These are phyloP conservation scores for Dipodomys spectabilis DNA, from an alignment of 2,113 vertebrate genomes.

Conservation along the genomic window DNA sequence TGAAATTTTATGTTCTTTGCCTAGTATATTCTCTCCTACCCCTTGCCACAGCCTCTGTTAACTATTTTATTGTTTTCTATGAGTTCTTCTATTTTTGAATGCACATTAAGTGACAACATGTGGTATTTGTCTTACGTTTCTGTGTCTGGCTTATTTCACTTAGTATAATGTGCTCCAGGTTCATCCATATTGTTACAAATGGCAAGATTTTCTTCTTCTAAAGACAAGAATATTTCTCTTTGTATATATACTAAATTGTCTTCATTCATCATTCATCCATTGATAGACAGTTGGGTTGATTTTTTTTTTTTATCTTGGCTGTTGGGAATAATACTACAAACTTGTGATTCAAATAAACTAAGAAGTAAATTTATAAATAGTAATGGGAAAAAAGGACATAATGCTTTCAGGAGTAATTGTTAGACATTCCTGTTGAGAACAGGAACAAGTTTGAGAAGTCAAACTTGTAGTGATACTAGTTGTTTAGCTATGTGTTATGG, in stretches of 20 bases:
- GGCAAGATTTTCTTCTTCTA: background rate
- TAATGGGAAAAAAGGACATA: background rate
- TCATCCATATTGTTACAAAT: background rate
- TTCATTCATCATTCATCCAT: background rate
- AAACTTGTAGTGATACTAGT: background rate
- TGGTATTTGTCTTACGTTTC: background rate
- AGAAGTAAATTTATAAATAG: background rate
- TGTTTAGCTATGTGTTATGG: background rate
- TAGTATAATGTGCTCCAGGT: background rate
- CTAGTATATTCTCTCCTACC: background rate
- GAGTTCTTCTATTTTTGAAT: background rate
- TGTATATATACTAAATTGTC: background rate
- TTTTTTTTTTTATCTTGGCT: background rate
- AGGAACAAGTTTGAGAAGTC: background rate
- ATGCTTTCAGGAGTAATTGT: background rate
- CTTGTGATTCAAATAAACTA: background rate
- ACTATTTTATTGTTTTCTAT: background rate
- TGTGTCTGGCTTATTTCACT: background rate
- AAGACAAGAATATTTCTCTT: background rate
- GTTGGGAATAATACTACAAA: background rate
- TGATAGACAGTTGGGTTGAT: background rate
- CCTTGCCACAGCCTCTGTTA: no score
- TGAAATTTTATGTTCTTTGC: background rate
- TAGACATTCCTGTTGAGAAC: background rate
- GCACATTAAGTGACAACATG: background rate